A percentile compares a stretch with the other conserved stretches of the same genome.
phyloP scores from a whole-genome alignment of 2,888 invertebrate genomes.

The Thyatira batis region DNA sequence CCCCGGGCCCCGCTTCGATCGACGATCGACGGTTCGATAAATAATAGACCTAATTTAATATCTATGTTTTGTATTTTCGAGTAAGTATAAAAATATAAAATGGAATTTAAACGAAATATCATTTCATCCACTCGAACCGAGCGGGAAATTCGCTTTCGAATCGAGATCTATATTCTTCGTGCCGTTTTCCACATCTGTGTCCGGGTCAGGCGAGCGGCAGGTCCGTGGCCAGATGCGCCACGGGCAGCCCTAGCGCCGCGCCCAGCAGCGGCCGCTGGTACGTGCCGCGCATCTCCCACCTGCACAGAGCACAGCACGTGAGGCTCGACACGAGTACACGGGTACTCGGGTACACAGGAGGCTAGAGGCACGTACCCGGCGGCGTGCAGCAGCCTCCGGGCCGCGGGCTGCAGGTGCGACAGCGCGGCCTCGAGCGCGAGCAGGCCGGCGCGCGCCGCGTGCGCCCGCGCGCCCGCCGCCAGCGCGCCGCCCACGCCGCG shows the following conservation, averaged over 20 bases:
- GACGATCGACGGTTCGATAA: too few species aligned
- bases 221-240: conserved; percentile 39
- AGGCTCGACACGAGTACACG: background rate
- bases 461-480: conserved; percentile 18
- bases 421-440: conserved; percentile 27
- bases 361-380: conserved; percentile 11
- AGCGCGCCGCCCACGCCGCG: conserved; percentile 41
- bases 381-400: conserved; percentile 31
- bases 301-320: conserved; percentile 16
- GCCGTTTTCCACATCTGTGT: background rate
- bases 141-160: too few species aligned
- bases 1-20: background rate
- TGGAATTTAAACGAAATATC: too few species aligned
- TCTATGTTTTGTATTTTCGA: too few species aligned
- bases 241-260: conserved; percentile 49
- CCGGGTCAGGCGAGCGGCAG: conserved; percentile 32
- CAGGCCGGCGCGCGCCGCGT: conserved; percentile 17
- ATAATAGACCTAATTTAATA: too few species aligned
- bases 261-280: conserved; percentile 52
- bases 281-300: conserved; percentile 47
- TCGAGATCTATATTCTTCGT: too few species aligned
- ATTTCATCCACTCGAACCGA: too few species aligned
- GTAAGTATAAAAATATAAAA: too few species aligned
- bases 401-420: conserved; percentile 33
- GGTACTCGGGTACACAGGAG: too few species aligned